Evolutionary conservation across 1,140 invertebrate genomes (phyloP), one percentile per base, ranked within the genome.

Genomic region (Phthorimaea operculella): DNA sequence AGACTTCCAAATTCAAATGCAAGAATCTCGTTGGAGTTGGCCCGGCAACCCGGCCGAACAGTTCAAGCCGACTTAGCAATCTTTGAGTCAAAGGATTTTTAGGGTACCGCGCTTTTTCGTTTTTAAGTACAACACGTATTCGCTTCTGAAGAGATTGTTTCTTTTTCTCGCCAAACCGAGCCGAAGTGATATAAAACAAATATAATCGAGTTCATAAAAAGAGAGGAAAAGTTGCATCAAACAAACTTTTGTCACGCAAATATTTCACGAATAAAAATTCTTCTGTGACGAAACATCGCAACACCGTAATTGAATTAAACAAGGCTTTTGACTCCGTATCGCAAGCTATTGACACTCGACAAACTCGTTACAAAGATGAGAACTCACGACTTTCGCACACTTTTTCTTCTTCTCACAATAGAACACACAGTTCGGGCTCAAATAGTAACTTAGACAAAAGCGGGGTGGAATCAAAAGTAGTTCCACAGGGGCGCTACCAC

Each of bases 391-490:
- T 71, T 69, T 62, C 48, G 45, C 45, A 44, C 61, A 69, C 64
- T 72, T 72, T 78, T 71, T 66, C 60, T 60, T 55, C 56, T 59
- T 60, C 59, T 58, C 51, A 77, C 78, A 80, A 79, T 76, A 66
- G 68, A 78, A 76, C 69, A 72, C 55, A 60, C 64, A 74, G 70
- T 67, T 65, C 60, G 66, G 54, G 59, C 64, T 77, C 77, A 77
- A 79, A 80, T 73, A 77, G 73, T 66, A 80, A 82, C 60, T 84
- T 84, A 81, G 79, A 84, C 80, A 84, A 84, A 74, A 79, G 77
- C 74, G 70, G 66, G 66, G 66, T 60, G 65, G 74, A 78, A 79
- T 83, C 74, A 78, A 72, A 76, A 78, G 76, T 79, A 83, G 67
- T 55, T 71, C 76, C 72, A 12, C 48, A 50, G 48, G 48, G 45